Evolutionary conservation across 2,888 invertebrate genomes (phyloP), one percentile per base, ranked within the genome.

Genomic region (Aricia artaxerxes): DNA sequence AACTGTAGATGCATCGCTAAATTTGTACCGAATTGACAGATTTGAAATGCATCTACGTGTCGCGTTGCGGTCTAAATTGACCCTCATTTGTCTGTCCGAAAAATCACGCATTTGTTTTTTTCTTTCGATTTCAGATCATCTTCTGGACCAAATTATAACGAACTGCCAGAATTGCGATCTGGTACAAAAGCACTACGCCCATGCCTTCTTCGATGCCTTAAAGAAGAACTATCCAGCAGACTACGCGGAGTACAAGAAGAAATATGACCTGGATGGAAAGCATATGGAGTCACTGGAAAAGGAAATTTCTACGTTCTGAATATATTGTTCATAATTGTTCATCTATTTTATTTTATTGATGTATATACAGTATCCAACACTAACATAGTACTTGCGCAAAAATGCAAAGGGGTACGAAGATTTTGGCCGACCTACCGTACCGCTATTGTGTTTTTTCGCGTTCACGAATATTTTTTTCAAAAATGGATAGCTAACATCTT

Each of bases 151-250:
- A 44, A 53, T 57, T 5, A 16, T 35, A 13, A 53, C 49, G 5
- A 76, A 16, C 49, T 76, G 76, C 24, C 57, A 13, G 16, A 35
- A 53, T 35, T 76, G 76, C 35, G 76, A 76, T 35, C 11, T 35
- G 13, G 49, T 76, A 31, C 76, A 76, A 13, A 76, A 76, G 53
- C 57, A 76, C 31, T 76, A 76, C 53, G 57, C 57, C 16, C 76
- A 76, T 16, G 35, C 35, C 1, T 76, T 76, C 35, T 76, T 76
- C 16, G 57, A 76, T 6, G 49, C 76, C 49, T 6, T 76, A 16
- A 57, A 1, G 31, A 76, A 35, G n/a, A 76, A 49, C 24, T 76
- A 53, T 35, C 76, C 76, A 35, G 53, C 13, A 5, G 76, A 57
- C 31, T 76, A 57, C 49, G 11, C 11, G 53, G 76, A 53, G 35